Conservation (phyloP, 2,797 vertebrate genomes). For the Remorina albescens region DNA sequence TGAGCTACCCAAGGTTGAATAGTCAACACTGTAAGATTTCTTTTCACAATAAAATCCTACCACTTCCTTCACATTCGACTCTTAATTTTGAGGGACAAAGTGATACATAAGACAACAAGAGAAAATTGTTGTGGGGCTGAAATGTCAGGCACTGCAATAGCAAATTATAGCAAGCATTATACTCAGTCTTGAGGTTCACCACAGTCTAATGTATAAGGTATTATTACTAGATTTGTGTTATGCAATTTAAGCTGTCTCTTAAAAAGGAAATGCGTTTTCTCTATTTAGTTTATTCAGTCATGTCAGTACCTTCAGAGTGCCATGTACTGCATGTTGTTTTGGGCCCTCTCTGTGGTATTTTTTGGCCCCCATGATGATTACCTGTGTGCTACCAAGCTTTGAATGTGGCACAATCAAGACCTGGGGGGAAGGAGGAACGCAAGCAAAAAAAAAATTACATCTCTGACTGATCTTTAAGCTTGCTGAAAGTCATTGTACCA, state of each 20-base stretch:
- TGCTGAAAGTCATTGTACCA: conserved; percentile 41
- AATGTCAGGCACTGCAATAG: neutral
- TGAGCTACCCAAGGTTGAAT: neutral
- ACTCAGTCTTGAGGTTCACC: conserved; percentile 31
- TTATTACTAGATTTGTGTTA: conserved; percentile 37
- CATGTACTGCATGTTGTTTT: neutral
- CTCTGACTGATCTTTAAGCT: conserved; percentile 42
- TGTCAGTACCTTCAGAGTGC: neutral
- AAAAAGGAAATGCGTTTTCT: conserved; percentile 49
- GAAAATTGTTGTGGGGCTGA: neutral
- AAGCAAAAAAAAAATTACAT: conserved; percentile 36
- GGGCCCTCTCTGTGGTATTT: conserved; percentile 7
- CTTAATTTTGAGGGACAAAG: neutral
- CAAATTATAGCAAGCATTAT: conserved; percentile 21
- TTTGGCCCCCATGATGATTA: conserved; percentile 2
- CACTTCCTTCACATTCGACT: neutral
- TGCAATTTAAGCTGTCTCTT: conserved; percentile 30
- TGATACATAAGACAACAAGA: neutral
- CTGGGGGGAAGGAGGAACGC: conserved; percentile 25
- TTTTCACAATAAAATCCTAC: neutral
- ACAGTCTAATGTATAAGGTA: conserved; percentile 20
- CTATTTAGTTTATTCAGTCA: conserved; percentile 16
- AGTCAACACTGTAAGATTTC: neutral
- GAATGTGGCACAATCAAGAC: conserved; percentile 42
- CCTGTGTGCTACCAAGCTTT: conserved; percentile 15